Percentiles rank a stretch among this genome's conserved stretches.
Conservation (phyloP, 2,797 vertebrate species). For the Coracias cyanogaster region DNA sequence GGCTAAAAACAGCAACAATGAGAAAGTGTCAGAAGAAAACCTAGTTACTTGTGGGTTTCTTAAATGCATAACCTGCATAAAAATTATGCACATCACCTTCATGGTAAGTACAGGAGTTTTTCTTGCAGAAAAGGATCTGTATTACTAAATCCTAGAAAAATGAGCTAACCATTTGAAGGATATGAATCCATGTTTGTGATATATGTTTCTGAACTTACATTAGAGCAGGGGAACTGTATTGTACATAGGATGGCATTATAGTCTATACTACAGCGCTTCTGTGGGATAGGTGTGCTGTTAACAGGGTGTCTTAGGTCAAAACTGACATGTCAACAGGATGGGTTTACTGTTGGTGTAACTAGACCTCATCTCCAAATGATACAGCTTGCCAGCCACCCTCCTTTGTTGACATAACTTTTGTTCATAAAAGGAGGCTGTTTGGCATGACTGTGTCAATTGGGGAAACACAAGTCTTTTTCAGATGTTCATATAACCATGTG, state of each 20-base stretch:
- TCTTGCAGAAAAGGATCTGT: not conserved
- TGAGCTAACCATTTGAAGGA: not conserved
- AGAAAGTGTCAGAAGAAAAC: not conserved
- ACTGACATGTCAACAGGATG: not conserved
- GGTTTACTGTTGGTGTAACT: constrained; percentile 8
- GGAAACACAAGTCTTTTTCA: not conserved
- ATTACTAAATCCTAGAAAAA: not conserved
- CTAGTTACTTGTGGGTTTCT: not conserved
- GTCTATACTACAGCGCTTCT: not conserved
- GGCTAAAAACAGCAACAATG: not conserved
- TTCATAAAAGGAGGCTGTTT: not conserved
- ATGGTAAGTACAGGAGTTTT: not conserved
- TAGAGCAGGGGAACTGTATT: not conserved
- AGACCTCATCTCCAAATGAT: constrained; percentile 38
- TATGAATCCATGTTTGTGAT: not conserved
- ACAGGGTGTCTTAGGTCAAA: constrained; percentile 39
- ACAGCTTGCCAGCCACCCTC: not conserved
- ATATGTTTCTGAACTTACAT: not conserved
- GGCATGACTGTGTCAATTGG: not conserved
- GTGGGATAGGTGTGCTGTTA: not conserved
- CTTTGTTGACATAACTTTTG: constrained; percentile 1
- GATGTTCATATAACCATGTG: not conserved
- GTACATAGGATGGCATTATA: not conserved
- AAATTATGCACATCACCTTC: not conserved
- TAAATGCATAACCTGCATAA: not conserved